phyloP scores from a whole-genome alignment of 2,113 vertebrate species.

The Eurypyga helias region DNA sequence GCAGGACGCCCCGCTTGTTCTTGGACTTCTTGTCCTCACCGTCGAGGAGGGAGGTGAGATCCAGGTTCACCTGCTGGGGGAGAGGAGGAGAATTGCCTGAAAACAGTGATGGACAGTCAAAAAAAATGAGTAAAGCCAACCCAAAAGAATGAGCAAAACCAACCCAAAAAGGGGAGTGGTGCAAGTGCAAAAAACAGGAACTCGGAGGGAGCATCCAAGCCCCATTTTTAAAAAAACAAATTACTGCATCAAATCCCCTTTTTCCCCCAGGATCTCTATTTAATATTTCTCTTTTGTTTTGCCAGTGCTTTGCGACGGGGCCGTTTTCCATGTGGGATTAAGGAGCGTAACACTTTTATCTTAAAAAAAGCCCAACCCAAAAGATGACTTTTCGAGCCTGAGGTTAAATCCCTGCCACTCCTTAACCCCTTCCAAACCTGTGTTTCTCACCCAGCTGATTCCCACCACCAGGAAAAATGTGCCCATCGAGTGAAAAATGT shows the following conservation, averaged over 20 bases:
- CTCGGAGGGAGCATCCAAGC: rapidly evolving
- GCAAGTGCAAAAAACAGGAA: rapidly evolving
- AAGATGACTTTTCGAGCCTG: neutral
- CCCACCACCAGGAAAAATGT: neutral
- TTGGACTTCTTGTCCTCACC: slow-evolving; percentile 98
- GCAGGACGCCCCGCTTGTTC: slow-evolving; percentile 96
- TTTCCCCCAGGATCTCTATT: neutral
- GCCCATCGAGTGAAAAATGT: neutral
- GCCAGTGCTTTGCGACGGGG: neutral
- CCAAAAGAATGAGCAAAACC: neutral
- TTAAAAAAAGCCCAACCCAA: neutral
- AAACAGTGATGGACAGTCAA: rapidly evolving
- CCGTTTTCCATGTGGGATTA: rapidly evolving
- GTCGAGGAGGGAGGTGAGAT: slow-evolving; percentile 94
- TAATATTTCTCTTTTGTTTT: neutral
- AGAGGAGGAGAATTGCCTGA: neutral
- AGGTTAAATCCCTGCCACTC: neutral
- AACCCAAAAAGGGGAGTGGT: neutral
- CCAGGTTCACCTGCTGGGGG: slow-evolving; percentile 90
- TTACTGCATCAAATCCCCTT: neutral
- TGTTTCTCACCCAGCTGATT: neutral
- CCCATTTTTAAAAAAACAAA: neutral
- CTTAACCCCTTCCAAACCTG: neutral
- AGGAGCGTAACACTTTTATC: neutral
- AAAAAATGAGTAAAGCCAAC: neutral